Percentiles rank a stretch among this genome's conserved stretches.
phyloP scores from a whole-genome alignment of 2,113 vertebrate species.

The Dolichallabes microphthalmus region DNA sequence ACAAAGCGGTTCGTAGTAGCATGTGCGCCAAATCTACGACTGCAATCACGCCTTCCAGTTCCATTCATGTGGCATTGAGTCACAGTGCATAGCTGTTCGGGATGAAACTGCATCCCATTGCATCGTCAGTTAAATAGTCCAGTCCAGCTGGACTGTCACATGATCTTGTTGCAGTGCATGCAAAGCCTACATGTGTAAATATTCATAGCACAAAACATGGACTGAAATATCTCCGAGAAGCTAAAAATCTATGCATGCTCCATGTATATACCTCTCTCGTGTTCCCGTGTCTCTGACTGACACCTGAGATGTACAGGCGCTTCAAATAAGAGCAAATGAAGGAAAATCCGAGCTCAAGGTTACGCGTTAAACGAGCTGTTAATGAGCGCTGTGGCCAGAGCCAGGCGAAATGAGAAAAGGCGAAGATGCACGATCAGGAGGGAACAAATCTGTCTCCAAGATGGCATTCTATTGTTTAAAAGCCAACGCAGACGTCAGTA shows the following conservation, averaged over 20 bases:
- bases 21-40: constrained; percentile 1
- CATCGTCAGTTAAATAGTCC: not conserved
- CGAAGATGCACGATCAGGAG: constrained; percentile 7
- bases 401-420: not conserved
- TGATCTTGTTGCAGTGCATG: not conserved
- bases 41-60: constrained; percentile 19
- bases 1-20: not conserved
- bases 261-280: not conserved
- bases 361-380: constrained; percentile 31
- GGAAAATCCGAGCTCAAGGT: constrained; percentile 36
- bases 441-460: constrained; percentile 17
- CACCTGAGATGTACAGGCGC: constrained; percentile 12
- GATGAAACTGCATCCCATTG: not conserved
- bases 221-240: not conserved
- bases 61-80: constrained; percentile 29
- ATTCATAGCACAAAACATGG: not conserved
- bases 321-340: not conserved
- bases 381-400: constrained; percentile 11
- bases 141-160: not conserved
- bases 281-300: not conserved
- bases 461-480: not conserved
- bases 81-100: constrained; percentile 1
- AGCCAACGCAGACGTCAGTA: not conserved
- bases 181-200: not conserved
- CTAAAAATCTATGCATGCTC: not conserved